Percentiles rank a stretch among this genome's conserved stretches.
Conservation (phyloP, 2,797 vertebrate genomes). For the Parauchenoglanis punctatus region DNA sequence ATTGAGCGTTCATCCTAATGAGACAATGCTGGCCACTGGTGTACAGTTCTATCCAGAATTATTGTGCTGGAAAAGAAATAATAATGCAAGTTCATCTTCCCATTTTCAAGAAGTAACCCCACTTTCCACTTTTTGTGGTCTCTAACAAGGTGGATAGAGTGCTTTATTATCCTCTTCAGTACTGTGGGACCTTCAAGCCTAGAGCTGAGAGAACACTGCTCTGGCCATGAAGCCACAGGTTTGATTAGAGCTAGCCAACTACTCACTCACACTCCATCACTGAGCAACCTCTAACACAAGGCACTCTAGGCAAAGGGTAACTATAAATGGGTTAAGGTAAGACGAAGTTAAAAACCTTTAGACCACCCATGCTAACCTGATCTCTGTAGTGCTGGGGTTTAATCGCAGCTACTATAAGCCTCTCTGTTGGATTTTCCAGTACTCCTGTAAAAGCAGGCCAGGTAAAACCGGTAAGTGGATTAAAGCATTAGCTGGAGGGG, state of each 20-base stretch:
- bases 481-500: conserved; percentile 43
- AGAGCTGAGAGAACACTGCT: background rate
- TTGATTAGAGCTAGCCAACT: background rate
- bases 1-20: background rate
- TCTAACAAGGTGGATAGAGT: background rate
- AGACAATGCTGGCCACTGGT: background rate
- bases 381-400: conserved; percentile 35
- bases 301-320: background rate
- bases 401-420: conserved; percentile 43
- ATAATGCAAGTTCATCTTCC: background rate
- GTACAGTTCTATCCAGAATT: background rate
- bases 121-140: background rate
- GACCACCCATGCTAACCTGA: background rate
- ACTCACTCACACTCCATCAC: too few relatives aligned
- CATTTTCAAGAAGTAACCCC: background rate
- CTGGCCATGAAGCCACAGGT: background rate
- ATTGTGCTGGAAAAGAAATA: background rate
- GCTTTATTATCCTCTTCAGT: background rate
- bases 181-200: background rate
- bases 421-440: conserved; percentile 51
- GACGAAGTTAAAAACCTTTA: background rate
- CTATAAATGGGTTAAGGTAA: conserved; percentile 41
- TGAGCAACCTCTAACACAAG: background rate
- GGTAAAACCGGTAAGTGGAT: conserved; percentile 59
- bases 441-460: conserved; percentile 52